Base-by-base conservation (phyloP, 2,888 invertebrate species). In the Stictocephala bisonia region DNA sequence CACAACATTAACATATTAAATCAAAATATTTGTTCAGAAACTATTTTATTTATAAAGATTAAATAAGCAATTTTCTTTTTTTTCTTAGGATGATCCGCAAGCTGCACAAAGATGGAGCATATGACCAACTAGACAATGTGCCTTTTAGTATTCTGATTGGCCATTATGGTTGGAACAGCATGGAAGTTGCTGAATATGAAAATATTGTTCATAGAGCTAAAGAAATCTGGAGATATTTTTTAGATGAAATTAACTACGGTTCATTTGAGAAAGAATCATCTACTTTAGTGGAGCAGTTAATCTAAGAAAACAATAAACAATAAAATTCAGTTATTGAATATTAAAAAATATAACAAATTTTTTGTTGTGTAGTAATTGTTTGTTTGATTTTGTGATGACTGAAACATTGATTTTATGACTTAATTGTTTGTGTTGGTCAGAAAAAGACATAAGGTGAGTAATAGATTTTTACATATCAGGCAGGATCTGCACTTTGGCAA, bases 171-270 rank as follows among this genome's bases (percentile, higher is more conserved):
- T 60, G 60, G 60, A 60, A 60, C 60, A 60, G 60, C n/a, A 31
- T 60, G 60, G 60, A 60, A 13, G 60, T 60, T 13, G 60, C 35
- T 7, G 60, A 60, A 29, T 60, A 60, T 22, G 60, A 60, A 13
- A 60, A 60, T 24, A 60, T 60, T 11, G 60, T 60, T n/a, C 40
- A 35, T 13, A 27, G 60, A 13, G 27, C 60, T 1, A 60, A 60
- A 22, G 60, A 60, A 22, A 29, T 60, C 18, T 60, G 60, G 60
- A 20, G 9, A 2, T 60, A 60, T 20, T 60, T 60, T 24, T 22
- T 60, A 24, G 60, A 60, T 22, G 60, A 60, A 13, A 29, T 60
- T 3, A 18, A 31, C 13, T 60, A 15, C 22, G 60, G 60, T 2
- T 60, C 60, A 2, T 60, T 27, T 18, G 60, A 29, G 11, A 24